Base-by-base conservation (phyloP, 2,888 invertebrate species). In the Tetropium fuscum region DNA sequence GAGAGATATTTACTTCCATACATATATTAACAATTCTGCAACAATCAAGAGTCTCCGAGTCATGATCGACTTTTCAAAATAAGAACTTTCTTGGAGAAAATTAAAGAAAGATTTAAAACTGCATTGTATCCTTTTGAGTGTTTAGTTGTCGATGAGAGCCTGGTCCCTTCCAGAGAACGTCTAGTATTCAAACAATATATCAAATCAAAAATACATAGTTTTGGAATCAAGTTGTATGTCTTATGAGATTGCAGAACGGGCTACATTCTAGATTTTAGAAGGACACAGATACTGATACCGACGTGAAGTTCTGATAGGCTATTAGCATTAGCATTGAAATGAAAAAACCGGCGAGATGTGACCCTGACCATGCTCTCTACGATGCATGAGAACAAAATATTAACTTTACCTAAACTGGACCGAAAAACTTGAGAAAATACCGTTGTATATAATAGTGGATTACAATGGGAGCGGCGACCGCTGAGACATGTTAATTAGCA, bases 181-280 rank as follows among this genome's bases (percentile, higher is more conserved):
- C 11, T 44, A 3, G 11, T 3, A 1, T 55, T 55, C 18, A 47
- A 55, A 18, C 55, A 55, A 25, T 55, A 48, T 43, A 48, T 56
- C 2, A 56, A 48, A 22, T 16, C 48, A 2, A 56, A 56, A 22
- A 19, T 20, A 47, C 47, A 47, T 18, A 38, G 27, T 6, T 56
- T 56, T 13, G 40, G 47, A 11, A 48, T 56, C 6, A 56, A 56
- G 40, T n/a, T 47, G 8, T 48, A 48, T 19, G 47, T 56, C 10
- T 13, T 45, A 18, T 55, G 32, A 25, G 55, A 56, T 13, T 56
- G 56, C 13, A 48, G 40, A 16, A 56, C 38, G 2, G 48, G 25
- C 11, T 22, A 38, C 5, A 19, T 40, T 5, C 19, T 40, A 10
- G 19, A 40, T 13, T 40, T 40, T 18, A 38, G 3, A 3, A 15